phyloP scores from a whole-genome alignment of 2,888 invertebrate genomes.

The Xylocampa areola region DNA sequence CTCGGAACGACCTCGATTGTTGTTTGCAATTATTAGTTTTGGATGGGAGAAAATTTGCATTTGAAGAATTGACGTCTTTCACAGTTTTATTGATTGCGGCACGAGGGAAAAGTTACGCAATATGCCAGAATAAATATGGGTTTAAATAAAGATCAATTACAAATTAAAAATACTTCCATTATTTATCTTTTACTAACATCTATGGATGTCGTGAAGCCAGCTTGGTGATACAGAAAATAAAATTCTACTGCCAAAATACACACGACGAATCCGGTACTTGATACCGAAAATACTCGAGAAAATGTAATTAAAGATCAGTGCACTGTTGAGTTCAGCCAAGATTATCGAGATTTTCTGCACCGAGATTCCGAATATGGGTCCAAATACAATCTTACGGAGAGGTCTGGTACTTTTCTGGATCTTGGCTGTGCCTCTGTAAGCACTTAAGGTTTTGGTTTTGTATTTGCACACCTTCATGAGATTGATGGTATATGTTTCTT shows the following conservation, averaged over 20 bases:
- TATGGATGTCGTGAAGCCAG: constrained; percentile 13
- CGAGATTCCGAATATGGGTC: too few species aligned
- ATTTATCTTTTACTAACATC: constrained; percentile 22
- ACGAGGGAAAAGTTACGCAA: constrained; percentile 6
- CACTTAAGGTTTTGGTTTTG: too few species aligned
- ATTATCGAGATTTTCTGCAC: too few species aligned
- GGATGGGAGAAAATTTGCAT: constrained; percentile 5
- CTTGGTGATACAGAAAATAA: constrained; percentile 30
- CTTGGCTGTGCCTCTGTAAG: too few species aligned
- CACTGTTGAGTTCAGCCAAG: background rate
- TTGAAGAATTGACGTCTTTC: background rate
- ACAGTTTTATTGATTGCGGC: too few species aligned
- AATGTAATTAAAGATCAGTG: constrained; percentile 3
- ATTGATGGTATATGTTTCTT: too few species aligned
- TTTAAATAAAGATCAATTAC: constrained; percentile 15
- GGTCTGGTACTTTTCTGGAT: too few species aligned
- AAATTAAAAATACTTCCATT: constrained; percentile 7
- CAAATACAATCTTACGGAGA: too few species aligned
- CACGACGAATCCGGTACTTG: constrained; percentile 23
- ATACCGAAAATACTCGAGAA: constrained; percentile 16
- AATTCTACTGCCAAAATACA: constrained; percentile 48
- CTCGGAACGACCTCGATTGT: constrained; percentile 24
- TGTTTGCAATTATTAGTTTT: constrained; percentile 28
- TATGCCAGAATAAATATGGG: background rate
- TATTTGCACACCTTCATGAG: too few species aligned